These are phyloP conservation scores for Xerus inauris DNA, from an alignment of 2,113 vertebrate species.

Conservation along the genomic window DNA sequence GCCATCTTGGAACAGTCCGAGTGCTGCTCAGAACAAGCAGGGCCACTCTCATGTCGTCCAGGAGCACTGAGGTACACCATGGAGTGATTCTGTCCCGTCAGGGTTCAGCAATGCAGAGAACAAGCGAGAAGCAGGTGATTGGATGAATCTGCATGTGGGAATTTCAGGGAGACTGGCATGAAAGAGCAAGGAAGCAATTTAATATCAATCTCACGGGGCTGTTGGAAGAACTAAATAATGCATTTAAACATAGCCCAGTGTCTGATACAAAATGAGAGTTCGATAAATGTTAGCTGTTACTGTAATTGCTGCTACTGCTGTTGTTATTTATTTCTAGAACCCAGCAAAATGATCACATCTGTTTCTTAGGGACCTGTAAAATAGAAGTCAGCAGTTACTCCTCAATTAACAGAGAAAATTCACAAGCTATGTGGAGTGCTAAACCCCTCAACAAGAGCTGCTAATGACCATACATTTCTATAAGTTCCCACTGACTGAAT, in stretches of 20 bases:
- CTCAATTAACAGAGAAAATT: conserved; percentile 36
- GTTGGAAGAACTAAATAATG: not conserved
- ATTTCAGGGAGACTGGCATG: not conserved
- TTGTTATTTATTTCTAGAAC: conserved; percentile 31
- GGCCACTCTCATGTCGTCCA: not conserved
- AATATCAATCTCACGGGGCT: not conserved
- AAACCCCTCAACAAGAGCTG: conserved; percentile 33
- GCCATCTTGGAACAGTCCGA: not conserved
- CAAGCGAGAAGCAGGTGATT: not conserved
- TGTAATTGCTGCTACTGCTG: not conserved
- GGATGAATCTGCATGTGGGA: not conserved
- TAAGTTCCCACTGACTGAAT: conserved; percentile 33
- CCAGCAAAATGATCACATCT: not conserved
- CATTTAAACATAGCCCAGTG: not conserved
- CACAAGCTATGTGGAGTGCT: not conserved
- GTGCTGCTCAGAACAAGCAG: not conserved
- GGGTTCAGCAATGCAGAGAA: not conserved
- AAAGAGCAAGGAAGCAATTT: conserved; percentile 47
- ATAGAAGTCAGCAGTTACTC: conserved; percentile 38
- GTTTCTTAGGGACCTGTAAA: not conserved
- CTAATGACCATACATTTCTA: not conserved
- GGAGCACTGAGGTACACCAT: not conserved
- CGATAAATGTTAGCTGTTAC: not conserved
- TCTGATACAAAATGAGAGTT: conserved; percentile 45
- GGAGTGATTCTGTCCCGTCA: not conserved